Base-by-base conservation (phyloP, 2,797 vertebrate genomes). In the Gambelia wislizenii region DNA sequence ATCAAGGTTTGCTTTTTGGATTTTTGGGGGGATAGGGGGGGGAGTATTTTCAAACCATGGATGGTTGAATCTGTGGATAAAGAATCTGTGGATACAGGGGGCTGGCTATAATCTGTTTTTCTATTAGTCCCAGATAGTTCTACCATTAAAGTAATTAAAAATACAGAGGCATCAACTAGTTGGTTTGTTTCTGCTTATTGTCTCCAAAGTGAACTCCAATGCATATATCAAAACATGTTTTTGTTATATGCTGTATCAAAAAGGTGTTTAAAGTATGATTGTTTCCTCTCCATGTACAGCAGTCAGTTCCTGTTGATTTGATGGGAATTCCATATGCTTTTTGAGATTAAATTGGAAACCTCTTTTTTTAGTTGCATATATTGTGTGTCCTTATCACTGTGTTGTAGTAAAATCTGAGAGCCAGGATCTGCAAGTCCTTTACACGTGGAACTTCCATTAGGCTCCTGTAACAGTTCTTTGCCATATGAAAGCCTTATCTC, bases 351-450 rank as follows among this genome's bases (percentile, higher is more conserved):
- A 85, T 36, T 86, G 27, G 69, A 72, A 79, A 72, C 85, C 64
- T 93, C 93, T 95, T 90, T 94, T 95, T 94, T 87, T 92, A 91
- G 93, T 96, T 94, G 94, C 91, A 89, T 91, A 92, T 89, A 87
- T 89, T 88, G 92, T 89, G 86, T 84, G 93, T 93, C 90, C n/a
- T 89, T 84, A 86, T 94, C 93, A 90, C 83, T 75, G 59, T 88
- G 80, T 91, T 94, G 59, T 84, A 49, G 52, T 91, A 91, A 91
- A 94, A 96, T 91, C 76, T 59, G 91, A 36, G 30, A 85, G 69
- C 79, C 80, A 85, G 84, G 91, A 92, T 92, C 88, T 93, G 2
- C 84, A 89, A 47, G 84, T 93, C 92, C 90, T 82, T 89, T 89
- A 87, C 78, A 88, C 56, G 42, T 80, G 89, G 83, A 81, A 93